Evolutionary conservation across 2,113 vertebrate genomes (phyloP), one percentile per base, ranked within the genome.

Genomic region (Labeo rohita): DNA sequence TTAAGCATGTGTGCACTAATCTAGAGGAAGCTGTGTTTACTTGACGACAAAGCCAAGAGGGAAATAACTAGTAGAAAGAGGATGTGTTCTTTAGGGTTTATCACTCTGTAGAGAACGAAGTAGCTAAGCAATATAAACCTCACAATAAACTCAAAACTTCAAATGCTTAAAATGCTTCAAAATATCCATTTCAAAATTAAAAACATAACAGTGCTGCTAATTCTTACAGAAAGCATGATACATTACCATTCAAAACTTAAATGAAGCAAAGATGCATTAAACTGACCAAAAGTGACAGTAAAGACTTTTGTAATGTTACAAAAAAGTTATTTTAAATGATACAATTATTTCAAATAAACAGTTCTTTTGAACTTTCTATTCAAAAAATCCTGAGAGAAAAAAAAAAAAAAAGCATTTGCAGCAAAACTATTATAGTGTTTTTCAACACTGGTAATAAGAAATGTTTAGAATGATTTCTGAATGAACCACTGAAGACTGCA

Each of bases 61-160:
- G 68, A 83, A 73, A 59, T 45, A 59, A 72, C 66, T 82, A 34
- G 10, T 61, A 59, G 11, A 83, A 76, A 47, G 63, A 66, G 10
- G 16, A 73, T 79, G 63, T 15, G 52, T 47, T 6, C 3, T 72
- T 8, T 73, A 6, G n/a, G 7, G 63, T 21, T 21, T 84, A n/a
- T 34, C 45, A 52, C 43, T 12, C 36, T 6, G 18, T n/a, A 45
- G 68, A 72, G 39, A 72, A 21, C 5, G 2, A 45, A 72, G 16
- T 45, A 21, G 7, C 16, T 11, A 72, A 72, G 39, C 0, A 0
- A 45, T 10, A 10, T 9, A 4, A 61, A 10, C 3, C 2, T 50
- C 3, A n/a, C 3, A 61, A 61, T 4, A 39, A 39, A 39, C 39
- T 39, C 39, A 39, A 7, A 18, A 59, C 54, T 6, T 56, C 16